phyloP scores from a whole-genome alignment of 2,113 vertebrate genomes.

The Oplegnathus fasciatus region DNA sequence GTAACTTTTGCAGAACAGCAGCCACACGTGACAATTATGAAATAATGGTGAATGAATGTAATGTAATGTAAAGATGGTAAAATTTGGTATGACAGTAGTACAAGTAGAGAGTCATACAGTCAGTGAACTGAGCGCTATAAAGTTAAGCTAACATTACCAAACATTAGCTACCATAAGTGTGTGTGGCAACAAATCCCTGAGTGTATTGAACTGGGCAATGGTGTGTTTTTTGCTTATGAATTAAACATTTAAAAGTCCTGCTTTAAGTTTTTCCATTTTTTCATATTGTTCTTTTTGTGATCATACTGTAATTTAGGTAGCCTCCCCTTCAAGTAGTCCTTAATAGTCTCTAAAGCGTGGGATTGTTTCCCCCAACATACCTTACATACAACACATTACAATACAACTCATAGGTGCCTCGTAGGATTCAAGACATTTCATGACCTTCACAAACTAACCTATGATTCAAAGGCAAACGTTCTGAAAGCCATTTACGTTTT shows the following conservation, averaged over 20 bases:
- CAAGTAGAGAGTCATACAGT: background rate
- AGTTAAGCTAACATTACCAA: background rate
- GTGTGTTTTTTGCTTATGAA: background rate
- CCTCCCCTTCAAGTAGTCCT: background rate
- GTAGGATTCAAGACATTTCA: background rate
- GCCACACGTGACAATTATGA: background rate
- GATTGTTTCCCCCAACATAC: background rate
- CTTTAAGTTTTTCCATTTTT: background rate
- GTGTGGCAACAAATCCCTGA: background rate
- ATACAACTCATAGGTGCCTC: background rate
- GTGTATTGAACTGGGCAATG: too few species aligned
- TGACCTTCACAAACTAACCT: background rate
- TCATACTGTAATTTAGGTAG: background rate
- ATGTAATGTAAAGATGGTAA: too few species aligned
- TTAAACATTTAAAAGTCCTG: background rate
- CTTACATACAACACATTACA: too few species aligned
- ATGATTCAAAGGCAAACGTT: background rate
- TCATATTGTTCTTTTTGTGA: background rate
- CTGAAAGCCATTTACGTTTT: too few species aligned
- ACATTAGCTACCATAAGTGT: background rate
- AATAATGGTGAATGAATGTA: background rate
- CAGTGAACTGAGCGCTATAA: background rate
- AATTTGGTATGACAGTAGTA: too few species aligned
- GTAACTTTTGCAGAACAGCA: background rate
- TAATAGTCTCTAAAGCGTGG: background rate